Evolutionary conservation across 2,113 vertebrate genomes (phyloP), one percentile per base, ranked within the genome.

Genomic region (Brachypteracias leptosomus): DNA sequence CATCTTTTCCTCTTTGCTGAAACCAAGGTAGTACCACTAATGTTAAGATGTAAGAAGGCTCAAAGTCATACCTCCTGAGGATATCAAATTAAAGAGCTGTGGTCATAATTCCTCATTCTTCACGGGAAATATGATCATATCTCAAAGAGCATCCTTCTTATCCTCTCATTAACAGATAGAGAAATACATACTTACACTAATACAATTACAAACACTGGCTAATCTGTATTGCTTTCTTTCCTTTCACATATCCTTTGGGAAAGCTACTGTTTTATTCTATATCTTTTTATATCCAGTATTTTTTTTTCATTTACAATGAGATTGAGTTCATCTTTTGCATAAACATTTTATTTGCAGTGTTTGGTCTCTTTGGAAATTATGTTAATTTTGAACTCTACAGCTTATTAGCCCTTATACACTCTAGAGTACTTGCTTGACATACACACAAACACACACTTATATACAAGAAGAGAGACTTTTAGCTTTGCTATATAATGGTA

Each of bases 301-400:
- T 66, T 93, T 85, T 95, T 96, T 78, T 46, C 49, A 61, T 86
- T 94, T 88, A 79, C 65, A 85, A 80, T 85, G 25, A 83, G 62
- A 87, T 42, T 57, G 13, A 87, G 59, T 92, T 82, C 15, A 85
- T 83, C 31, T 86, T 92, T 57, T 81, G 49, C 59, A 72, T 78
- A 86, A 96, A 92, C n/a, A 70, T 71, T 85, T 85, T 76, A 86
- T 93, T 89, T 88, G 76, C 38, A 65, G 11, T 36, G 18, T 70
- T 86, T 96, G 8, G 6, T 79, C 25, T 52, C 59, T 88, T 65
- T 81, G 51, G 29, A 83, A 66, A 71, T 72, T 28, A 42, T 68
- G 89, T 58, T 77, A 71, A 79, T 61, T 89, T 91, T 80, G 29
- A 75, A 57, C 35, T 68, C 40, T 70, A 5, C 62, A 54, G 21